These are phyloP conservation scores for Python bivittatus DNA, from an alignment of 2,113 vertebrate species.

Conservation along the genomic window DNA sequence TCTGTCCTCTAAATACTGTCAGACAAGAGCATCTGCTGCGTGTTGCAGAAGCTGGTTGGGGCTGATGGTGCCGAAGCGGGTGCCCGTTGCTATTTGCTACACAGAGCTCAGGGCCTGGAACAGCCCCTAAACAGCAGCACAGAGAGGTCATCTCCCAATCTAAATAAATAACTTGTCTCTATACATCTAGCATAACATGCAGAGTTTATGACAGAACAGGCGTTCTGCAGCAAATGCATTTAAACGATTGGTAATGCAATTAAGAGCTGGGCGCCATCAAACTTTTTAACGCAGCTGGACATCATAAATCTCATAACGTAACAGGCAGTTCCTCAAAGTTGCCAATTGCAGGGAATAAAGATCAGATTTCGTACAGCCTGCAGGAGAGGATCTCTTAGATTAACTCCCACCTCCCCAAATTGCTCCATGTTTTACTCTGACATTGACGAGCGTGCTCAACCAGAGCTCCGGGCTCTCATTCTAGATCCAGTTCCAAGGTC, in stretches of 20 bases:
- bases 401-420: too few species aligned
- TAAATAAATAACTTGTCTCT: background rate
- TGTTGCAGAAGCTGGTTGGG: background rate
- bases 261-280: background rate
- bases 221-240: background rate
- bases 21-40: background rate
- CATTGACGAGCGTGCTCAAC: too few species aligned
- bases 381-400: too few species aligned
- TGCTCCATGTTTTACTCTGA: too few species aligned
- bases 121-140: background rate
- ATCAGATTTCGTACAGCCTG: too few species aligned
- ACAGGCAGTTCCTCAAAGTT: background rate
- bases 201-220: background rate
- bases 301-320: background rate
- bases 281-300: background rate
- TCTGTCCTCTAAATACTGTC: background rate
- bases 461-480: too few species aligned
- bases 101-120: too few species aligned
- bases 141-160: background rate
- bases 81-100: too few species aligned
- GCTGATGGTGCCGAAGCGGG: background rate
- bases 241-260: background rate
- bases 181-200: background rate
- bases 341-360: background rate
- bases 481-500: too few species aligned